A percentile compares a stretch with the other conserved stretches of the same genome.
Evolutionary conservation across 2,888 invertebrate genomes (phyloP).

Genomic region (Lochmaea capreae): DNA sequence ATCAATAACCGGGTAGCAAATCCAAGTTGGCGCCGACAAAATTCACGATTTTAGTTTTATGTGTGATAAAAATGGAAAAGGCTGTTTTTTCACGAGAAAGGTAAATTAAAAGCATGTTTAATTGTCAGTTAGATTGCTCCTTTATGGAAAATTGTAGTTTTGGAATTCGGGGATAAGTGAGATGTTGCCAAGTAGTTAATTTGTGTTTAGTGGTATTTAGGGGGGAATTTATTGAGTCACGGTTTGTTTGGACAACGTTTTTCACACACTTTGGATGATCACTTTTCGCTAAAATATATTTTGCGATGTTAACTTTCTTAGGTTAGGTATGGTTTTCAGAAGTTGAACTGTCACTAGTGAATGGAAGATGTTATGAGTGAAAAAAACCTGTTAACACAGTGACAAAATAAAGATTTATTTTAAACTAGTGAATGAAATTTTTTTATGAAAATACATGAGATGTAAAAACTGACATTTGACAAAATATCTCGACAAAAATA

Average conservation of each 20-base stretch:
- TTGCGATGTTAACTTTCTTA: not conserved
- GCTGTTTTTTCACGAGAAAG: conserved; percentile 77
- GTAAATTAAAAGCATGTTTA: conserved; percentile 62
- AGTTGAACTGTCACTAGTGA: conserved; percentile 18
- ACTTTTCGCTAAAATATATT: not conserved
- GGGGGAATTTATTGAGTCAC: conserved; percentile 32
- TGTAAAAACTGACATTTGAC: no score
- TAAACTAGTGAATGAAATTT: no score
- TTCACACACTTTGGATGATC: not conserved
- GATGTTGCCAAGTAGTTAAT: conserved; percentile 33
- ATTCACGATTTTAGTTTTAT: conserved; percentile 65
- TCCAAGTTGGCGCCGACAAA: conserved; percentile 58
- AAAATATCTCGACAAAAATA: no score
- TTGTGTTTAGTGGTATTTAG: conserved; percentile 21
- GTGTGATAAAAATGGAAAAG: conserved; percentile 79
- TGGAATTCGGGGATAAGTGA: conserved; percentile 33
- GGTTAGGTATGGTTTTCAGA: not conserved
- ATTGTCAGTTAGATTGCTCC: not conserved
- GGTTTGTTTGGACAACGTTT: not conserved
- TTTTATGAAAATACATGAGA: no score
- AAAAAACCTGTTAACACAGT: no score
- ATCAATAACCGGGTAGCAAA: conserved; percentile 54
- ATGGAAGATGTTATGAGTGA: not conserved
- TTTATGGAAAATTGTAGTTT: not conserved
- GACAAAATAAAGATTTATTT: no score